phyloP scores from a whole-genome alignment of 2,113 vertebrate genomes.

The Chamaetylas fuelleborni region DNA sequence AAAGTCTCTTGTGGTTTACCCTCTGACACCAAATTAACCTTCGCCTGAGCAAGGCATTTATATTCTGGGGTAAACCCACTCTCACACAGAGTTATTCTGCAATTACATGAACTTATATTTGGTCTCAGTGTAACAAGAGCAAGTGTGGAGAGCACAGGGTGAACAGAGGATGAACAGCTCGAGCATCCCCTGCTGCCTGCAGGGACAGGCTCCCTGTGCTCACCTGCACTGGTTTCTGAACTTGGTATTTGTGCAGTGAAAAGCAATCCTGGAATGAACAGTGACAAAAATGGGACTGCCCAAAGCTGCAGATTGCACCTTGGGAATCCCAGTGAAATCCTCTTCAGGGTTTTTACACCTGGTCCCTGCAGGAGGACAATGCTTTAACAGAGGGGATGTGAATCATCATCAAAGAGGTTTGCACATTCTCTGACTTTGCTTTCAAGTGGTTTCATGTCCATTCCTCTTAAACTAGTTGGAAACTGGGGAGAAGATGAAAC shows the following conservation, averaged over 20 bases:
- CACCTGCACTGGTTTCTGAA: background rate
- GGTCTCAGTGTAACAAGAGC: background rate
- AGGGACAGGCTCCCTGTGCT: background rate
- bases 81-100: background rate
- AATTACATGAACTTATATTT: background rate
- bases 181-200: background rate
- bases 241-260: background rate
- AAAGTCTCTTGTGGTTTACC: background rate
- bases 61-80: background rate
- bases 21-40: background rate
- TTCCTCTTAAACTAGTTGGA: background rate
- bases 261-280: background rate
- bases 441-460: background rate
- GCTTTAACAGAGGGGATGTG: background rate
- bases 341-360: background rate
- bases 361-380: background rate
- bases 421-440: background rate
- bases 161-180: background rate
- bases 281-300: rapidly evolving
- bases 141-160: rapidly evolving
- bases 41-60: background rate
- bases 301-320: background rate
- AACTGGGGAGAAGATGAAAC: background rate
- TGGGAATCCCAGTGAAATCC: background rate
- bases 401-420: background rate